phyloP scores from a whole-genome alignment of 1,140 invertebrate species.

The Drosophila lowei region DNA sequence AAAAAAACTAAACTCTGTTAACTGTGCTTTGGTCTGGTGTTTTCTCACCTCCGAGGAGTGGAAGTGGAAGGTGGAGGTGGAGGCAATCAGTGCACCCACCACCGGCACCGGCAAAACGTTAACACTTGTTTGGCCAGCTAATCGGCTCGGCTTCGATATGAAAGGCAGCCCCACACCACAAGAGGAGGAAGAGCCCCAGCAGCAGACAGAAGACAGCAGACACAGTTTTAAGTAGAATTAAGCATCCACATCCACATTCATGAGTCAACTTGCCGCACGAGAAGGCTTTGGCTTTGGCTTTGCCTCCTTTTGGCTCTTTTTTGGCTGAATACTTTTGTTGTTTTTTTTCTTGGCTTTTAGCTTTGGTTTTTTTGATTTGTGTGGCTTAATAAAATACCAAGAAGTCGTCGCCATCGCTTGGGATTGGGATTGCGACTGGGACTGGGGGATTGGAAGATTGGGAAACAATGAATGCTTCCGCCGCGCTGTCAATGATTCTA shows the following conservation, averaged over 20 bases:
- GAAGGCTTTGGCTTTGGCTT: conserved; percentile 36
- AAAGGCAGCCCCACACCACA: conserved; percentile 26
- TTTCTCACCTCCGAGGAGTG: conserved; percentile 71
- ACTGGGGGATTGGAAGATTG: conserved; percentile 54
- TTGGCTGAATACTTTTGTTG: conserved; percentile 23
- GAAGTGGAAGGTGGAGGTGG: conserved; percentile 45
- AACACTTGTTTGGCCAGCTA: conserved; percentile 77
- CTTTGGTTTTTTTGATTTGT: conserved; percentile 66
- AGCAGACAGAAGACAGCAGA: conserved; percentile 12
- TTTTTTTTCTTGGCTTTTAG: conserved; percentile 4
- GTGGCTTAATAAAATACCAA: conserved; percentile 81
- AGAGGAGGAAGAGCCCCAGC: conserved; percentile 16
- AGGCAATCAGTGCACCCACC: conserved; percentile 68
- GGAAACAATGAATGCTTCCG: conserved; percentile 81
- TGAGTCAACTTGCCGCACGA: conserved; percentile 69
- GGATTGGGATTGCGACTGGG: conserved; percentile 28
- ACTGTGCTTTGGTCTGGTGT: conserved; percentile 37
- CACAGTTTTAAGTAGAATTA: conserved; percentile 71
- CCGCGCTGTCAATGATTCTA: conserved; percentile 79
- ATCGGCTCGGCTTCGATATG: conserved; percentile 63
- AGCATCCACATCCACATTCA: conserved; percentile 68
- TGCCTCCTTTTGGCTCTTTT: conserved; percentile 22
- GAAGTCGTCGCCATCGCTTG: conserved; percentile 61
- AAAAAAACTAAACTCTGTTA: conserved; percentile 20
- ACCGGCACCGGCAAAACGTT: conserved; percentile 56